Percentiles rank a stretch among this genome's conserved stretches.
These are phyloP conservation scores for Strix aluco DNA, from an alignment of 2,113 vertebrate genomes.

Conservation along the genomic window DNA sequence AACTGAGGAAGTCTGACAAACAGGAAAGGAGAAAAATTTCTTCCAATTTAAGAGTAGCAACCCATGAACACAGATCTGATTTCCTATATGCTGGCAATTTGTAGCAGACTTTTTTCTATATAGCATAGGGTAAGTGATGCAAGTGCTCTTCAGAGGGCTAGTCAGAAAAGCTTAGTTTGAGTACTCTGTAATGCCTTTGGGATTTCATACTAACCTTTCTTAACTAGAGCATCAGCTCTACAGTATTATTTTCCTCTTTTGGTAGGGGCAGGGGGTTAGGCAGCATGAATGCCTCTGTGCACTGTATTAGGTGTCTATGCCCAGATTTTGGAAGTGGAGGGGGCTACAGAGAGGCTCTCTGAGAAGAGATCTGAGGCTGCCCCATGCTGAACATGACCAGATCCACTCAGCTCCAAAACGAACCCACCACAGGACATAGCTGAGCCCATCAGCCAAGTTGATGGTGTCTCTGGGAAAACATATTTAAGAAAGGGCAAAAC, in stretches of 20 bases:
- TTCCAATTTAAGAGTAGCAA: background rate
- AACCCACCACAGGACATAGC: background rate
- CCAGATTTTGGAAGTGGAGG: background rate
- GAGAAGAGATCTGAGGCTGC: background rate
- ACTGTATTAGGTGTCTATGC: accelerated
- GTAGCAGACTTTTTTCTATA: background rate
- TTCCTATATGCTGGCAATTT: background rate
- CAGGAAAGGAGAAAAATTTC: background rate
- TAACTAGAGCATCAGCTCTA: background rate
- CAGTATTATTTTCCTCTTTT: background rate
- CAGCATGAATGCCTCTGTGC: background rate
- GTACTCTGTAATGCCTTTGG: background rate
- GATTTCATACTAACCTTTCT: background rate
- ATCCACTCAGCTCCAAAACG: background rate
- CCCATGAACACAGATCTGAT: background rate
- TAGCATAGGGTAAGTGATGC: background rate
- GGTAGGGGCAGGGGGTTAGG: background rate
- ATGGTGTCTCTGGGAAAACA: accelerated
- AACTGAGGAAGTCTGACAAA: background rate
- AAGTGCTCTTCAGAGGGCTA: background rate
- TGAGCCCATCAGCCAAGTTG: background rate
- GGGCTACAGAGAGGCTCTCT: background rate
- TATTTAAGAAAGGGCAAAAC: background rate
- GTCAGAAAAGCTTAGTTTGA: background rate
- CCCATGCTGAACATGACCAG: background rate